Conservation (phyloP, 2,797 vertebrate genomes). For the Microcaecilia unicolor region DNA sequence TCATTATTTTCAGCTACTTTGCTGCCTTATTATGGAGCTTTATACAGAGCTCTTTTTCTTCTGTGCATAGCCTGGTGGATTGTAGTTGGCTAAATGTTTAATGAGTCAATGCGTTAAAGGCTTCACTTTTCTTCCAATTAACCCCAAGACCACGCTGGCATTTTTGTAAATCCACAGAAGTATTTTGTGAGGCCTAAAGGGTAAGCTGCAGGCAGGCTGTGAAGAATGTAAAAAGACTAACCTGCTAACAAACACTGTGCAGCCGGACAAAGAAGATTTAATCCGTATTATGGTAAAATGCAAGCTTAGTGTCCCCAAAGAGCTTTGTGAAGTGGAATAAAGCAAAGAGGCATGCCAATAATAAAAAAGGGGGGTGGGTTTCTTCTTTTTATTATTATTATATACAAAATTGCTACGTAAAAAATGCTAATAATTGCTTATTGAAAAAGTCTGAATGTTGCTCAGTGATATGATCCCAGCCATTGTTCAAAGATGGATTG, state of each 20-base stretch:
- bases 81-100: constrained; percentile 80
- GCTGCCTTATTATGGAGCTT: constrained; percentile 52
- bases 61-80: constrained; percentile 53
- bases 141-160: constrained; percentile 81
- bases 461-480: constrained; percentile 73
- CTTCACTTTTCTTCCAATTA: constrained; percentile 92
- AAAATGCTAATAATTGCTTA: constrained; percentile 70
- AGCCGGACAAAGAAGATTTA: constrained; percentile 75
- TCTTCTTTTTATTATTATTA: constrained; percentile 77
- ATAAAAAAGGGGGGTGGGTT: constrained; percentile 65
- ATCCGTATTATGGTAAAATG: constrained; percentile 97
- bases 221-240: constrained; percentile 91
- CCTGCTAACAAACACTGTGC: constrained; percentile 87
- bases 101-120: constrained; percentile 83
- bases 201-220: constrained; percentile 78
- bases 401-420: constrained; percentile 73
- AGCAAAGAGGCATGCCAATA: constrained; percentile 64
- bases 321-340: constrained; percentile 63
- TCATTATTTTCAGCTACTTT: constrained; percentile 48
- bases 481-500: no score
- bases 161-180: constrained; percentile 92
- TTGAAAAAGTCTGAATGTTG: constrained; percentile 65
- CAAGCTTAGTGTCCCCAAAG: constrained; percentile 86
- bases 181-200: constrained; percentile 83
- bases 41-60: constrained; percentile 48